These are phyloP conservation scores for Gnatocerus cornutus DNA, from an alignment of 2,888 invertebrate species.

Conservation along the genomic window DNA sequence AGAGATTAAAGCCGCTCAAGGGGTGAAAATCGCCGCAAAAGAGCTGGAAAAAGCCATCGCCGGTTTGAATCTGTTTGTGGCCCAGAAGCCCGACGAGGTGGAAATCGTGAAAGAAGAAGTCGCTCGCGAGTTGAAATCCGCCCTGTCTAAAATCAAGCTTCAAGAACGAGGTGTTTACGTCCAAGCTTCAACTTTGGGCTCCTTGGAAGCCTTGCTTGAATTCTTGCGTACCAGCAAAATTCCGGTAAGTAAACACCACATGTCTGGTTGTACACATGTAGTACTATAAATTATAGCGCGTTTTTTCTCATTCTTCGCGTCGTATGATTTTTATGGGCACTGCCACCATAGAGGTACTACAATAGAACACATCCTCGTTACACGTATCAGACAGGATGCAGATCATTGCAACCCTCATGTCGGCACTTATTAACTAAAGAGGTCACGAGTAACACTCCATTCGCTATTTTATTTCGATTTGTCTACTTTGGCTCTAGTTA, in stretches of 20 bases:
- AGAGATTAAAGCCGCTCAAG: slow-evolving; percentile 96
- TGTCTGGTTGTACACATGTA: slow-evolving; percentile 14
- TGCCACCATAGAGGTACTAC: slow-evolving; percentile 28
- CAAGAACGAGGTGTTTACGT: slow-evolving; percentile 97
- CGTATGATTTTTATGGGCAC: slow-evolving; percentile 22
- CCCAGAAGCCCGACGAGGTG: slow-evolving; percentile 94
- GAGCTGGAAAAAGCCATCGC: slow-evolving; percentile 99
- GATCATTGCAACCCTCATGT: slow-evolving; percentile 54
- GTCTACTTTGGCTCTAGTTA: slow-evolving; percentile 13
- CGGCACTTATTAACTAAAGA: slow-evolving; percentile 49
- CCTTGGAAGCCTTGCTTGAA: slow-evolving; percentile 95
- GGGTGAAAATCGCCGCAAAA: slow-evolving; percentile 98
- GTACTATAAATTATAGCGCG: slow-evolving; percentile 9
- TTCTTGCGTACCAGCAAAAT: slow-evolving; percentile 94
- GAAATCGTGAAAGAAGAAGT: slow-evolving; percentile 91
- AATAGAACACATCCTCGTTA: slow-evolving; percentile 54
- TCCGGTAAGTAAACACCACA: slow-evolving; percentile 80
- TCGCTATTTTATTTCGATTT: slow-evolving; percentile 26
- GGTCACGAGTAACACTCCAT: slow-evolving; percentile 42
- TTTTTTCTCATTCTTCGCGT: slow-evolving; percentile 16
- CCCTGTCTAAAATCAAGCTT: slow-evolving; percentile 93
- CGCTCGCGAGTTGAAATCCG: slow-evolving; percentile 88
- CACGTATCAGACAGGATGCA: slow-evolving; percentile 51
- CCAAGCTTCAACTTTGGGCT: slow-evolving; percentile 99
- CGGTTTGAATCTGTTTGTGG: slow-evolving; percentile 93